Evolutionary conservation across 1,140 invertebrate genomes (phyloP).

Genomic region (Heliconius hewitsoni): DNA sequence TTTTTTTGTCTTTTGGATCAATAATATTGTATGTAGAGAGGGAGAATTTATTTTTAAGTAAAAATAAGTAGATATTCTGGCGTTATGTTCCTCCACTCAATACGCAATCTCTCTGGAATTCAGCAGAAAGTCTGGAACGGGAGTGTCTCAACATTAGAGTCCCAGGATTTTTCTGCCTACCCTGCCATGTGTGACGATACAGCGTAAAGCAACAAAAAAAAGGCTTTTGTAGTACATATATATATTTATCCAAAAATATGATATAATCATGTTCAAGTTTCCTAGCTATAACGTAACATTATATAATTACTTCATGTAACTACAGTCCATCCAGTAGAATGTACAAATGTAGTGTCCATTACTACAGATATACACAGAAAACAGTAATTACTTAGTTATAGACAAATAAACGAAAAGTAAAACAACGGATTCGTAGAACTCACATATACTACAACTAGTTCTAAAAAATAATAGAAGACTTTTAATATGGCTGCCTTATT

Average conservation of each 20-base stretch:
- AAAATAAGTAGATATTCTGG: not conserved
- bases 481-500: slow-evolving; percentile 48
- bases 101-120: no score
- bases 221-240: not conserved
- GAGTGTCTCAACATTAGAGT: not conserved
- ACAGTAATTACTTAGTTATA: slow-evolving; percentile 9
- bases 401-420: slow-evolving; percentile 17
- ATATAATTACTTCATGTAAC: not conserved
- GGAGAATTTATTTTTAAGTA: not conserved
- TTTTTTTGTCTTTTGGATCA: not conserved
- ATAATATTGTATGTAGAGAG: not conserved
- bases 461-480: slow-evolving; percentile 41
- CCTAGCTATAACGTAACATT: not conserved
- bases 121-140: no score
- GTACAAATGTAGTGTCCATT: not conserved
- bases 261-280: not conserved
- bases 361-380: not conserved
- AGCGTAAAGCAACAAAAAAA: not conserved
- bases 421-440: slow-evolving; percentile 16
- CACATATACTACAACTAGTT: slow-evolving; percentile 19
- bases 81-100: no score
- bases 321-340: not conserved
- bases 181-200: not conserved
- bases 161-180: not conserved
- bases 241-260: not conserved